A percentile compares a stretch with the other conserved stretches of the same genome.
phyloP scores from a whole-genome alignment of 2,797 vertebrate species.

The Pangasius larnaudii region DNA sequence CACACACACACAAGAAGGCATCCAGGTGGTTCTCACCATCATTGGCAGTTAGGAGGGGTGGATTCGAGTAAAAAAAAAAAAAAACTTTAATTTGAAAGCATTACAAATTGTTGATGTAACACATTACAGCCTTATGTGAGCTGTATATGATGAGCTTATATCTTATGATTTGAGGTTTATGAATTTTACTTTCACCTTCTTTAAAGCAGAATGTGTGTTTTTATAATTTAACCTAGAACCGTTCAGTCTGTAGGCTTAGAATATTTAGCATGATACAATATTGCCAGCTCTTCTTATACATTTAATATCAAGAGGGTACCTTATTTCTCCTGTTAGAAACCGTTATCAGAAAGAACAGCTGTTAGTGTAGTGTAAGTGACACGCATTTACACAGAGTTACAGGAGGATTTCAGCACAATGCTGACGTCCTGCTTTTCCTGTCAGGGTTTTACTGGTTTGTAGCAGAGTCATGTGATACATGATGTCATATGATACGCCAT shows the following conservation, averaged over 20 bases:
- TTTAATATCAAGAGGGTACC: not conserved
- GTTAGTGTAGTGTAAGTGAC: not conserved
- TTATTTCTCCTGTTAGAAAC: not conserved
- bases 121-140: too few relatives aligned
- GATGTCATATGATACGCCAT: not conserved
- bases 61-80: not conserved
- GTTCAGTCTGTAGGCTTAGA: too few relatives aligned
- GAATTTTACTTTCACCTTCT: not conserved
- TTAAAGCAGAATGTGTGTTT: not conserved
- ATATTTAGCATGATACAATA: not conserved
- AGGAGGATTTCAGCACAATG: not conserved
- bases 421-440: not conserved
- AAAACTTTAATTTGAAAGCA: not conserved
- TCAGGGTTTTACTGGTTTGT: constrained; percentile 16
- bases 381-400: not conserved
- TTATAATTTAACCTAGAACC: not conserved
- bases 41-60: not conserved
- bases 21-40: not conserved
- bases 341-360: not conserved
- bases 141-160: not conserved
- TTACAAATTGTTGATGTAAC: not conserved
- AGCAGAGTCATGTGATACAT: not conserved
- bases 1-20: not conserved
- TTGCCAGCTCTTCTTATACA: not conserved
- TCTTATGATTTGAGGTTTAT: not conserved